phyloP scores from a whole-genome alignment of 2,113 vertebrate species.

The Mesembrinibis cayennensis region DNA sequence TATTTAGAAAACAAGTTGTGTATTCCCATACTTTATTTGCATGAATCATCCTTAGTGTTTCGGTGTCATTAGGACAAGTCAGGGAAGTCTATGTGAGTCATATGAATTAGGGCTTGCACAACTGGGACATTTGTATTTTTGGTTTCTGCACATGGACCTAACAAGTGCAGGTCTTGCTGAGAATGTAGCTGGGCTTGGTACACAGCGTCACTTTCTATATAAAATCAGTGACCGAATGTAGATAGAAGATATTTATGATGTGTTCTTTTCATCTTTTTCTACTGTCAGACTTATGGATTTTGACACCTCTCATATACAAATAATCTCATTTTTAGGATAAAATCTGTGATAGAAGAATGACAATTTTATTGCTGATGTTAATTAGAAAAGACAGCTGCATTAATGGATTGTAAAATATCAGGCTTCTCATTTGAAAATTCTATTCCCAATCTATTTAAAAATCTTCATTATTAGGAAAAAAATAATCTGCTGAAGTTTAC shows the following conservation, averaged over 20 bases:
- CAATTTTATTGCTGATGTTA: background rate
- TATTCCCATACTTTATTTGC: background rate
- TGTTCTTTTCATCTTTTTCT: background rate
- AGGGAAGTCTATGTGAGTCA: constrained; percentile 19
- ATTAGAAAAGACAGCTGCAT: background rate
- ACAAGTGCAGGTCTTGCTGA: background rate
- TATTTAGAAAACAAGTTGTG: background rate
- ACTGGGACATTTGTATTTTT: background rate
- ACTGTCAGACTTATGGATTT: background rate
- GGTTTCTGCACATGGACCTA: background rate
- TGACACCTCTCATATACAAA: background rate
- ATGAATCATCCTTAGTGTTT: constrained; percentile 30
- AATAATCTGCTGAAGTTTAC: background rate
- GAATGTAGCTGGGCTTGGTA: background rate
- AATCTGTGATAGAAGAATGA: background rate
- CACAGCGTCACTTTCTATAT: background rate
- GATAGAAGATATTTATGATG: background rate
- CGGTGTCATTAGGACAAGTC: constrained; percentile 46
- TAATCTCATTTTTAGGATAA: background rate
- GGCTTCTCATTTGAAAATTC: background rate
- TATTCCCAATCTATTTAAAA: background rate
- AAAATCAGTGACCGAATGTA: background rate
- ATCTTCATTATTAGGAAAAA: background rate
- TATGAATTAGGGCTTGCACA: background rate
- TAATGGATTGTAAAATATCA: background rate